A percentile compares a stretch with the other conserved stretches of the same genome.
Evolutionary conservation across 2,888 invertebrate species (phyloP).

Genomic region (Ochropleura leucogaster): DNA sequence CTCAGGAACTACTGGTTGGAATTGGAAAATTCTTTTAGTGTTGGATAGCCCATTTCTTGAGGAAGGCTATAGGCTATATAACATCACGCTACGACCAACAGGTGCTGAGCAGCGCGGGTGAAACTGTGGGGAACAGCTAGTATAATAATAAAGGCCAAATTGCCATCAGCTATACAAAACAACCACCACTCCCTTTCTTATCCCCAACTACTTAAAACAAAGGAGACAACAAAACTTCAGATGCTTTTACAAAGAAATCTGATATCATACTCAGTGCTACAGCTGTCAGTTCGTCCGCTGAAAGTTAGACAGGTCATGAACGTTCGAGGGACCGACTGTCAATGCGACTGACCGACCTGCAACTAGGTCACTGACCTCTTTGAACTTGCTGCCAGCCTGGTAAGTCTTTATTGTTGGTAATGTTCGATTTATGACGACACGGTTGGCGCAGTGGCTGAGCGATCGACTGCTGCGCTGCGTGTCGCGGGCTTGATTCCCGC

Average conservation of each 20-base stretch:
- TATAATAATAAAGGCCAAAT: background rate
- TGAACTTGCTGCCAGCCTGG: constrained; percentile 14
- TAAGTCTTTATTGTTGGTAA: background rate
- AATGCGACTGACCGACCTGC: constrained; percentile 5
- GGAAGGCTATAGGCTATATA: too few species aligned
- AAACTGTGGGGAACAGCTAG: too few species aligned
- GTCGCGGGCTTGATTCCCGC: too few species aligned
- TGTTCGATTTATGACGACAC: background rate
- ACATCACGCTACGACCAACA: too few species aligned
- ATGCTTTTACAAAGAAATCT: constrained; percentile 1
- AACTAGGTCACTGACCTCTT: constrained; percentile 35
- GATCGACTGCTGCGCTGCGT: too few species aligned
- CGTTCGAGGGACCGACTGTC: constrained; percentile 10
- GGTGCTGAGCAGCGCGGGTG: too few species aligned
- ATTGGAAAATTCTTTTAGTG: too few species aligned
- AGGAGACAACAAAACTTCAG: background rate
- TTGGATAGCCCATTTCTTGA: too few species aligned
- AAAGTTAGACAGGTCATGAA: constrained; percentile 18
- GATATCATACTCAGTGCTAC: background rate
- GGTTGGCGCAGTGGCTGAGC: too few species aligned
- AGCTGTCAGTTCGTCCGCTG: constrained; percentile 7
- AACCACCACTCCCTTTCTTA: background rate
- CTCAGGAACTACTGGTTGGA: too few species aligned
- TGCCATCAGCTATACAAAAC: background rate
- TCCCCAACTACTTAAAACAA: background rate